Evolutionary conservation across 2,888 invertebrate genomes (phyloP).

Genomic region (Chironomus riparius): DNA sequence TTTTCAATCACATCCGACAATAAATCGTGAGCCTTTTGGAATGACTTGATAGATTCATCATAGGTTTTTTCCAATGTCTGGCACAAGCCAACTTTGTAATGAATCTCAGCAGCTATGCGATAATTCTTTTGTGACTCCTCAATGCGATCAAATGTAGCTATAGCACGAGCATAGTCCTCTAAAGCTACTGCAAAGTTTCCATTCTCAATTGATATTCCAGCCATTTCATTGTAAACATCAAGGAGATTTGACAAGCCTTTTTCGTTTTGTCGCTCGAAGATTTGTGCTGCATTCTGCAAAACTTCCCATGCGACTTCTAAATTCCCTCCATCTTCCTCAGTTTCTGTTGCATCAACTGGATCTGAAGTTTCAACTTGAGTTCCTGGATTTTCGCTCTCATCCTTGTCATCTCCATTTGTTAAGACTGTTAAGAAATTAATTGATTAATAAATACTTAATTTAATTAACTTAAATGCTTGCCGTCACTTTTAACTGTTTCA

Average conservation of each 20-base stretch:
- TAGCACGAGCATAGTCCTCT: slow-evolving; percentile 56
- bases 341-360: too few relatives aligned
- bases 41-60: slow-evolving; percentile 68
- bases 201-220: slow-evolving; percentile 87
- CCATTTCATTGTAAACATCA: slow-evolving; percentile 76
- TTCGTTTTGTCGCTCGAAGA: slow-evolving; percentile 57
- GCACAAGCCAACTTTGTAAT: slow-evolving; percentile 85
- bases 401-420: background rate
- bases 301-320: slow-evolving; percentile 93
- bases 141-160: background rate
- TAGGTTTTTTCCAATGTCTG: slow-evolving; percentile 51
- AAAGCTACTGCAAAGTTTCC: slow-evolving; percentile 80
- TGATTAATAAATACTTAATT: too few relatives aligned
- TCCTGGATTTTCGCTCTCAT: slow-evolving; percentile 17
- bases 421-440: background rate
- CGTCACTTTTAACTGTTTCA: too few relatives aligned
- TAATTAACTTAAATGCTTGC: too few relatives aligned
- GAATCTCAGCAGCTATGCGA: slow-evolving; percentile 70
- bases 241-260: slow-evolving; percentile 54
- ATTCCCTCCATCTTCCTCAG: slow-evolving; percentile 45
- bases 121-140: slow-evolving; percentile 50
- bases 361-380: slow-evolving; percentile 33
- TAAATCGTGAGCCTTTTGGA: slow-evolving; percentile 62
- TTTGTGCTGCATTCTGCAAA: slow-evolving; percentile 77
- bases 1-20: slow-evolving; percentile 52